Conservation (phyloP, 2,797 vertebrate genomes). For the Scolopax rusticola region DNA sequence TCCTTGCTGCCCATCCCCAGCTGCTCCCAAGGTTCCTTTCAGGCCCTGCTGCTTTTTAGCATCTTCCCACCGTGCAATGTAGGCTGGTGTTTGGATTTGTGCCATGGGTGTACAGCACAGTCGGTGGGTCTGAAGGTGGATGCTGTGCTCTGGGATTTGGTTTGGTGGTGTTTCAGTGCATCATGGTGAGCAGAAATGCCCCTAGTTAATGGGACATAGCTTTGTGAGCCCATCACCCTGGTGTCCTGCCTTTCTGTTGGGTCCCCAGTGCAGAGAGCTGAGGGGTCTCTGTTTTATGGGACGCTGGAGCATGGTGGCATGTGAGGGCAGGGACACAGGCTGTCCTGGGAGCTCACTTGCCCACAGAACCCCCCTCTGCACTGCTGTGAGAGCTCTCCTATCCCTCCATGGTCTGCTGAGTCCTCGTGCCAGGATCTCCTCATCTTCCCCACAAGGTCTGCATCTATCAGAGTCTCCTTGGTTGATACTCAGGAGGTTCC, state of each 20-base stretch:
- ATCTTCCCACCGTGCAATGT: not conserved
- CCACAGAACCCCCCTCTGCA: rapidly evolving
- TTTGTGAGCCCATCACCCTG: not conserved
- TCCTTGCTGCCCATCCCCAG: not conserved
- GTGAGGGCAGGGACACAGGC: not conserved
- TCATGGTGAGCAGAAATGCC: not conserved
- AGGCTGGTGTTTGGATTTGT: not conserved
- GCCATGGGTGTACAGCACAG: not conserved
- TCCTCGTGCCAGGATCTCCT: not conserved
- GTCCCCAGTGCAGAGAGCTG: not conserved
- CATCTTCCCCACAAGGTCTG: rapidly evolving
- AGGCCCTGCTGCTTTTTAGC: not conserved
- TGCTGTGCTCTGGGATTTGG: not conserved
- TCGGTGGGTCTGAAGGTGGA: not conserved
- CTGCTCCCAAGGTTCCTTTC: not conserved
- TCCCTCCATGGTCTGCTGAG: not conserved
- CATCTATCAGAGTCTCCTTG: not conserved
- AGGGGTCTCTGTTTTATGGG: not conserved
- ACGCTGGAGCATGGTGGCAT: not conserved
- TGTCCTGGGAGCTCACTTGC: not conserved
- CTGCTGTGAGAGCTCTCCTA: not conserved
- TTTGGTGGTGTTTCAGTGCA: not conserved
- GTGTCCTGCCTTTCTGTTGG: not conserved
- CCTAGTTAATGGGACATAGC: rapidly evolving
- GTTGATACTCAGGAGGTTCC: not conserved